Evolutionary conservation across 92 coral and sea anemone genomes (phyloP), one percentile per base, ranked within the genome.

Genomic region (Parazoanthus darwini): DNA sequence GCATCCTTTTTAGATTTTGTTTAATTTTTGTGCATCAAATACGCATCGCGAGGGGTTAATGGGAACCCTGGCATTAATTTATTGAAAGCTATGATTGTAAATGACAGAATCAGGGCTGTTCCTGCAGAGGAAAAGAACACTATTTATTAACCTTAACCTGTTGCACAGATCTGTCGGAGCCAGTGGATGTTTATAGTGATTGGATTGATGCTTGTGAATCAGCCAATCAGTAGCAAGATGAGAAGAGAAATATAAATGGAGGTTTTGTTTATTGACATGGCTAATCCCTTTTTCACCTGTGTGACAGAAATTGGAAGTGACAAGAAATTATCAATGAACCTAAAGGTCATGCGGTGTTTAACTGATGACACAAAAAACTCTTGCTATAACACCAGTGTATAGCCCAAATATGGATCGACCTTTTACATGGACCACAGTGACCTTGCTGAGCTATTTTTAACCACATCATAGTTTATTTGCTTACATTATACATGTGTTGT

Each of bases 191-290:
- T 25, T 97, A 97, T 82, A 97, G 99, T 94, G 99, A 97, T 73
- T 97, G 99, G 99, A 97, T 97, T 33, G 99, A 97, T 90, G 99
- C 99, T 33, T 97, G 99, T 70, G 99, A 97, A 90, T 88, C 90
- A 59, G 99, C 99, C 6, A 97, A 97, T 86, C 99, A 97, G 90
- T 97, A 89, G 77, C 46, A 58, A 13, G 51, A 35, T 38, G 25
- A 15, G 59, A 77, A 23, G 51, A 59, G 46, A 16, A 29, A 71
- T 39, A 26, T 5, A 35, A 16, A 9, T 0, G 46, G 13, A 36
- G 43, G 54, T 36, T 35, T 56, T 22, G 26, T 37, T 26, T 37
- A 16, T 22, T 86, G 76, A 11, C 14, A 29, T 26, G 39, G 58
- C 6, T 66, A n/a, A 8, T 79, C 15, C 33, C 20, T n/a, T 44